Evolutionary conservation across 1,140 invertebrate genomes (phyloP).

Genomic region (Bombus waltoni): DNA sequence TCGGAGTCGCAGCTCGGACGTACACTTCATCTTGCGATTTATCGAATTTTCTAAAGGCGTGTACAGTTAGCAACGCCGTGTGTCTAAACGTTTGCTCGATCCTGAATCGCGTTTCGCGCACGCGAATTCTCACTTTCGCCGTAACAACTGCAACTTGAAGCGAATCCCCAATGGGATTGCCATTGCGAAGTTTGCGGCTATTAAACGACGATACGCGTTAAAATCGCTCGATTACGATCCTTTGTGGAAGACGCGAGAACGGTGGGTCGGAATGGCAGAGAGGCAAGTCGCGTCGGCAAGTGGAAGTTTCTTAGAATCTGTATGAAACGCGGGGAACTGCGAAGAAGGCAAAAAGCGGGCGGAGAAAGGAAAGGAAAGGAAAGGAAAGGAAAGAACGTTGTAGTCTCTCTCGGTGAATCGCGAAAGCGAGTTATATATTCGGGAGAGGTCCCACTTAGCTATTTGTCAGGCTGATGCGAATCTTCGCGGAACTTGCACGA

Average conservation of each 20-base stretch:
- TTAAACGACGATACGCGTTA: not conserved
- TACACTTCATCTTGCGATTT: no score
- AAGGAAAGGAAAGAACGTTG: constrained; percentile 26
- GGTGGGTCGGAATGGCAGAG: not conserved
- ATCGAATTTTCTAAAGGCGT: no score
- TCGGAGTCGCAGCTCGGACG: no score
- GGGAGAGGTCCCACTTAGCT: constrained; percentile 56
- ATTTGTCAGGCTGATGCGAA: constrained; percentile 70
- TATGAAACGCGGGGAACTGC: not conserved
- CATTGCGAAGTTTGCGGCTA: no score
- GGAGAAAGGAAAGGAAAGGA: constrained; percentile 31
- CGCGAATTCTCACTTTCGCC: not conserved
- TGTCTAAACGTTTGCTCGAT: no score
- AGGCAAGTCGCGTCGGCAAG: constrained; percentile 57
- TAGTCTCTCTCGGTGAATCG: constrained; percentile 15
- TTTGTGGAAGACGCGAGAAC: not conserved
- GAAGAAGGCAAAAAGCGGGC: constrained; percentile 20
- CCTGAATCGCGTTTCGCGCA: no score
- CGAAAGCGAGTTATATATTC: constrained; percentile 61
- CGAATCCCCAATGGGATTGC: not conserved
- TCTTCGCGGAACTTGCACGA: constrained; percentile 61
- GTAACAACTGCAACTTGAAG: not conserved
- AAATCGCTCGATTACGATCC: not conserved
- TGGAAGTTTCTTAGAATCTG: constrained; percentile 66
- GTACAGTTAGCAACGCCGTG: no score